Evolutionary conservation across 1,140 invertebrate genomes (phyloP), one percentile per base, ranked within the genome.

Genomic region (Melanaphis sacchari): DNA sequence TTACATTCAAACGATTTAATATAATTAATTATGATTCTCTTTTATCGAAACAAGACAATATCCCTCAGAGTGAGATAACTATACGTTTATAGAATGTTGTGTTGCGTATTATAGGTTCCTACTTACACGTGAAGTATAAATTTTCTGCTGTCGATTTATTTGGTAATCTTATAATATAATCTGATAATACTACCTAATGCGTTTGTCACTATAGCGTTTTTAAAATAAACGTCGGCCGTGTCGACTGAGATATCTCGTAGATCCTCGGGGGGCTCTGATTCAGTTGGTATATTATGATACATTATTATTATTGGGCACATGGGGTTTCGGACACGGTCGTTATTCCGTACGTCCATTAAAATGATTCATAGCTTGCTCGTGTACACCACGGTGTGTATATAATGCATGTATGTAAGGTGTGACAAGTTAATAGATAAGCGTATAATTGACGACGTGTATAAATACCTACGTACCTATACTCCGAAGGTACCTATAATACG

Each of bases 341-440:
- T 76, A 66, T 90, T 31, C 49, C 54, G 31, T 38, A 21, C 36
- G 49, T 91, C 36, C 54, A 91, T 91, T 66, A 91, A 91, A 76
- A 91, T 59, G 90, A 91, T 91, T 91, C 90, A 91, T 81, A n/a
- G 11, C 11, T 24, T 81, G 40, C 59, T 46, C 21, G 54, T 91
- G 40, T 43, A n/a, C 59, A 76, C 38, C 41, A 46, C 38, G 31
- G 59, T 81, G 21, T 24, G 40, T 36, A 38, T 49, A 76, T 76
- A 76, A 76, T 18, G 31, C 59, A n/a, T 76, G 59, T 76, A n/a
- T 76, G 59, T 76, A 76, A 59, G 40, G 89, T 59, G 52, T 38
- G 90, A 91, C 90, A 91, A 40, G 90, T 91, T 46, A 91, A 91
- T 91, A 91, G 59, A 91, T 91, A 91, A 91, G 59, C 90, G 66